A percentile compares a stretch with the other conserved stretches of the same genome.
These are phyloP conservation scores for Menidia menidia DNA, from an alignment of 2,797 vertebrate species.

Conservation along the genomic window DNA sequence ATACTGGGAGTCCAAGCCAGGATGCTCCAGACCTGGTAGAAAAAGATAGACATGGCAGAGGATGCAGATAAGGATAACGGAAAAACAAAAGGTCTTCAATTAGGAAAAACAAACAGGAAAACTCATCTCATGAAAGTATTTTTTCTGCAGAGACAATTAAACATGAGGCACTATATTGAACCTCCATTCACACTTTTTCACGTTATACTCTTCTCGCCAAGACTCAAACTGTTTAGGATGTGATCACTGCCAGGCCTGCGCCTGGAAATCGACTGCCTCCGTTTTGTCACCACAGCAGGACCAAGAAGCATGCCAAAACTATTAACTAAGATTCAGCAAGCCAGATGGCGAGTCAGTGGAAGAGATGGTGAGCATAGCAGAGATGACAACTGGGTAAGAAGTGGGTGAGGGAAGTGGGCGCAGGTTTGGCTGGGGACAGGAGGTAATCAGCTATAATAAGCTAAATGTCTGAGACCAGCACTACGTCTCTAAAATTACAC, in stretches of 20 bases:
- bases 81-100: neutral
- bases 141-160: neutral
- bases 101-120: neutral
- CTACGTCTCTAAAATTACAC: slow-evolving; percentile 27
- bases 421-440: neutral
- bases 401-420: neutral
- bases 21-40: slow-evolving; percentile 90
- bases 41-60: slow-evolving; percentile 4
- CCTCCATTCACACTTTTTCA: neutral
- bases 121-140: neutral
- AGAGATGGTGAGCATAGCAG: slow-evolving; percentile 25
- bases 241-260: slow-evolving; percentile 56
- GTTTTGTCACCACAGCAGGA: slow-evolving; percentile 80
- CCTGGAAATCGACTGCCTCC: slow-evolving; percentile 71
- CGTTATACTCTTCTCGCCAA: slow-evolving; percentile 18
- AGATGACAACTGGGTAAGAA: slow-evolving; percentile 39
- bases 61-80: neutral
- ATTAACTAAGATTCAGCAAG: slow-evolving; percentile 52
- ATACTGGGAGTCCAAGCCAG: slow-evolving; percentile 94
- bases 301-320: slow-evolving; percentile 63
- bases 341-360: slow-evolving; percentile 38
- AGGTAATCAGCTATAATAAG: slow-evolving; percentile 6
- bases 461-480: slow-evolving; percentile 8
- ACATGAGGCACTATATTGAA: slow-evolving; percentile 4
- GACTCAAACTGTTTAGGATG: slow-evolving; percentile 52